Base-by-base conservation (phyloP, 2,888 invertebrate genomes). In the Scaeva pyrastri region DNA sequence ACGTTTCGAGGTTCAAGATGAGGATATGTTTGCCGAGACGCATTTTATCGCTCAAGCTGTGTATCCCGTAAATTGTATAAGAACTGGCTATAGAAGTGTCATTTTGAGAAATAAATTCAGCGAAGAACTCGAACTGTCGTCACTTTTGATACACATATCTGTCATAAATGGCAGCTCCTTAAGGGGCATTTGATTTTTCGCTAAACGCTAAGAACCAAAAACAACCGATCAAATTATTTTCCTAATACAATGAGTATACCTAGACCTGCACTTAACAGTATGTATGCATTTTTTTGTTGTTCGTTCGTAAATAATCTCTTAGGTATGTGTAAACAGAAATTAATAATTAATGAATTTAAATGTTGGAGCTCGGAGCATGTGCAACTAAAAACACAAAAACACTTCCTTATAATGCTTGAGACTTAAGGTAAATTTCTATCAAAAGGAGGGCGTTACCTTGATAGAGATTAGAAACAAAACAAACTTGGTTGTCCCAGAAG, bases 21-120 rank as follows among this genome's bases (percentile, higher is more conserved):
- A 98, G 92, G 99, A 99, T 91, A 97, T 98, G 94, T 99, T 99
- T 93, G 98, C 98, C 0, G 99, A 99, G 90, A 97, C 96, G 12
- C 98, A 98, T 93, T 98, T 99, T 92, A 96, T 99, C 84, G 99
- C 99, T 0, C 99, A 99, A 93, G 97, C 98, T 50, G 97, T 97
- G 12, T 98, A 96, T 93, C 98, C 99, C 0, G 94, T 96, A 45
- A 95, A 94, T 75, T 97, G 97, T 90, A 93, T 97, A 39, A 94
- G 97, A 74, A 94, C 95, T 81, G 99, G 99, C 0, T 98, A 96
- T 92, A 95, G 99, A 75, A 98, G 98, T 91, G 96, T 99, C 16
- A 96, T 96, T 11, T 93, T 99, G 77, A 96, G 95, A 88, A 99
- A 99, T 92, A 96, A 95, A 41, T 97, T 94, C 92, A 97, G 97